Percentiles rank a stretch among this genome's conserved stretches.
These are phyloP conservation scores for Emesis castigata DNA, from an alignment of 2,888 invertebrate genomes.

Conservation along the genomic window DNA sequence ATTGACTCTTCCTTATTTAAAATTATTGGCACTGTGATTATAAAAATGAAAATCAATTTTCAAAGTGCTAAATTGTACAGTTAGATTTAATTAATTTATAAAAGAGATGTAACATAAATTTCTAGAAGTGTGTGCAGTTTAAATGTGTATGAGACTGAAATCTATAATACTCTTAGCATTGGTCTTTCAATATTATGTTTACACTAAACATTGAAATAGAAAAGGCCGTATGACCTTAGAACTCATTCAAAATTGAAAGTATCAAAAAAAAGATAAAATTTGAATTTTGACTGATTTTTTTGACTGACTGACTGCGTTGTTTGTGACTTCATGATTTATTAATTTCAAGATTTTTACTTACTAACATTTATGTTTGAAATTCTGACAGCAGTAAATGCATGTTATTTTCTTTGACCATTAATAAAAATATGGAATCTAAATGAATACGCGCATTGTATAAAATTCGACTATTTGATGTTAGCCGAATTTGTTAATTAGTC, in stretches of 20 bases:
- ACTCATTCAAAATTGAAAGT: background rate
- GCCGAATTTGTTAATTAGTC: no score
- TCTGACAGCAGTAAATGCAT: no score
- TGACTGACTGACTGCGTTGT: no score
- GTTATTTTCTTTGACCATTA: no score
- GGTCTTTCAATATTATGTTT: background rate
- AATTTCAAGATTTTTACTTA: background rate
- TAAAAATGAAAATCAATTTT: slow-evolving; percentile 18
- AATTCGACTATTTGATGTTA: no score
- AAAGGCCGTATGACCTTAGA: background rate
- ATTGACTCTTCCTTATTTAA: background rate
- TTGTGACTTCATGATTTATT: background rate
- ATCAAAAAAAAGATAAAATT: no score
- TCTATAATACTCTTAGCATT: background rate
- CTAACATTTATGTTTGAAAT: background rate
- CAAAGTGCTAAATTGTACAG: slow-evolving; percentile 27
- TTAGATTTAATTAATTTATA: slow-evolving; percentile 41
- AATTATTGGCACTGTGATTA: slow-evolving; percentile 10
- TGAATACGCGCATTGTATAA: no score
- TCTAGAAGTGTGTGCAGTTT: background rate
- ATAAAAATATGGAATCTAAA: no score
- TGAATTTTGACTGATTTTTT: no score
- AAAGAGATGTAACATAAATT: background rate
- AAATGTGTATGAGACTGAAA: background rate
- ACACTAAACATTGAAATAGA: background rate